These are phyloP conservation scores for Campylomormyrus numenius DNA, from an alignment of 2,113 vertebrate genomes.

Conservation along the genomic window DNA sequence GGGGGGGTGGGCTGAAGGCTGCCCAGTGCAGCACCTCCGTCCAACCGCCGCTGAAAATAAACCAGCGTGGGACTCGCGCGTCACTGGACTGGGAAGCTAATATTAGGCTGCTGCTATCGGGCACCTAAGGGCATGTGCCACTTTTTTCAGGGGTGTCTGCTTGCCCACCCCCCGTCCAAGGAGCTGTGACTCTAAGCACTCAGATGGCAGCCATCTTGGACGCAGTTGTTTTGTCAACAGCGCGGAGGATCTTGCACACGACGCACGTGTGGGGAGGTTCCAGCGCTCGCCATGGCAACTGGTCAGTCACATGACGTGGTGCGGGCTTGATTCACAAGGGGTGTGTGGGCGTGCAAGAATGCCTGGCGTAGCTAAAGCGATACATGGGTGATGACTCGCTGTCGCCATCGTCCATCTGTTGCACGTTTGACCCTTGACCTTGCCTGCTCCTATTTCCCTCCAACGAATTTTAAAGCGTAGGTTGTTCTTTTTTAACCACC, in stretches of 20 bases:
- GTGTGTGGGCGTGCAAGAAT: neutral
- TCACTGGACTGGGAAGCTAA: conserved; percentile 5
- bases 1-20: neutral
- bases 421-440: neutral
- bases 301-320: neutral
- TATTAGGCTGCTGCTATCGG: neutral
- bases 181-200: neutral
- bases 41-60: conserved; percentile 12
- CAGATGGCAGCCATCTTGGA: neutral
- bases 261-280: neutral
- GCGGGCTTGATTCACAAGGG: neutral
- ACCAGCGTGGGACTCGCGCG: neutral
- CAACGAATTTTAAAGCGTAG: neutral
- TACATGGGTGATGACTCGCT: neutral
- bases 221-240: neutral
- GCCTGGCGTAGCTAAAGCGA: neutral
- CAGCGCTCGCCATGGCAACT: neutral
- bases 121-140: neutral
- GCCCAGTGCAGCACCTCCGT: neutral
- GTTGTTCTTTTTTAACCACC: neutral
- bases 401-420: neutral
- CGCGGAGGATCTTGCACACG: neutral
- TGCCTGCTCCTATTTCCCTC: neutral
- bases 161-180: neutral
- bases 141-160: neutral